phyloP scores from a whole-genome alignment of 2,797 vertebrate species.

The Tenualosa ilisha region DNA sequence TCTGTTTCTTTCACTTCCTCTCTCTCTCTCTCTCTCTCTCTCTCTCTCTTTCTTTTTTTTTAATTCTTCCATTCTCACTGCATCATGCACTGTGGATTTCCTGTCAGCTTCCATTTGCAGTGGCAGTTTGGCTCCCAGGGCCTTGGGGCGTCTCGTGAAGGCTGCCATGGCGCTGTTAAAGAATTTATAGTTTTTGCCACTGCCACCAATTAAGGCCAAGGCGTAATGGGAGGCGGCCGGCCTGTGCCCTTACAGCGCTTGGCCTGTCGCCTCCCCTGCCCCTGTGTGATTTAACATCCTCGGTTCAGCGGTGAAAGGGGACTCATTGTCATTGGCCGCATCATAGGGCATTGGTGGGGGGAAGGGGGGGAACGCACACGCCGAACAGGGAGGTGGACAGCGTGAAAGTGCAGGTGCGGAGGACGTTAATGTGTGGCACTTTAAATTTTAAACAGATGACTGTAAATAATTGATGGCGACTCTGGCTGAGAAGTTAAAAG shows the following conservation, averaged over 20 bases:
- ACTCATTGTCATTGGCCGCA: slow-evolving; percentile 69
- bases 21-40: slow-evolving; percentile 47
- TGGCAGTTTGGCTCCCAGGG: slow-evolving; percentile 57
- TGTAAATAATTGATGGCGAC: slow-evolving; percentile 80
- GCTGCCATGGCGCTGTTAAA: slow-evolving; percentile 63
- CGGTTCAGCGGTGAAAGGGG: slow-evolving; percentile 64
- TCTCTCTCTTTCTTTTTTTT: slow-evolving; percentile 49
- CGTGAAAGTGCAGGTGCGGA: slow-evolving; percentile 79
- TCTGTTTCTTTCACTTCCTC: slow-evolving; percentile 45
- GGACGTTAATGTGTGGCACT: slow-evolving; percentile 80
- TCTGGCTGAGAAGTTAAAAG: slow-evolving; percentile 82
- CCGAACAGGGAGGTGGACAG: slow-evolving; percentile 63
- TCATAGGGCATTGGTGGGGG: slow-evolving; percentile 46
- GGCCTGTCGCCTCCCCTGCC: slow-evolving; percentile 66
- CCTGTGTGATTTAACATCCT: slow-evolving; percentile 74
- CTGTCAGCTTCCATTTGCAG: slow-evolving; percentile 72
- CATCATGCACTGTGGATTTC: slow-evolving; percentile 67
- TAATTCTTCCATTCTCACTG: slow-evolving; percentile 41
- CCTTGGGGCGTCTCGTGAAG: slow-evolving; percentile 41
- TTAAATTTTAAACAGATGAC: slow-evolving; percentile 83
- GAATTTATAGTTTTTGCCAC: slow-evolving; percentile 72
- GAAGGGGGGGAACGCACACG: slow-evolving; percentile 42
- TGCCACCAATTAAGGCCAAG: slow-evolving; percentile 72
- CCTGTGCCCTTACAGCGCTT: slow-evolving; percentile 71
- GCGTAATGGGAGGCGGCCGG: slow-evolving; percentile 69